Percentiles rank a stretch among this genome's conserved stretches.
These are phyloP conservation scores for Aphidius colemani DNA, from an alignment of 2,888 invertebrate genomes.

Conservation along the genomic window DNA sequence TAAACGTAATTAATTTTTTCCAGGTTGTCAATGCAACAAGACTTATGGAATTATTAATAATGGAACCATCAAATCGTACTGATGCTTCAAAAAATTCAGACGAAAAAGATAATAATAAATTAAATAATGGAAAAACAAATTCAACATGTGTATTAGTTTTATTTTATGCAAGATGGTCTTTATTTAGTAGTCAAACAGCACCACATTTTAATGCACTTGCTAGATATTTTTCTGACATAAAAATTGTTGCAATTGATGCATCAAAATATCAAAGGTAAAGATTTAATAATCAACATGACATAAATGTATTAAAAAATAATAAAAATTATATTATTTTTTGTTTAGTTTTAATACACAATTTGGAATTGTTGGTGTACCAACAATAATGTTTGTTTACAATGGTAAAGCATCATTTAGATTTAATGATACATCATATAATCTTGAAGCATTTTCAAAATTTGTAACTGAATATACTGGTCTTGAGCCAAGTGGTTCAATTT, in stretches of 20 bases:
- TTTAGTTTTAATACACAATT: slow-evolving; percentile 83
- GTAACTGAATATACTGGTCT: slow-evolving; percentile 77
- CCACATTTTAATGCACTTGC: slow-evolving; percentile 90
- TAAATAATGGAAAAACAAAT: slow-evolving; percentile 60
- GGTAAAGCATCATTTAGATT: slow-evolving; percentile 84
- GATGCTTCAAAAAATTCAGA: slow-evolving; percentile 40
- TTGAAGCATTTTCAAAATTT: slow-evolving; percentile 80
- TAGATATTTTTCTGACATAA: slow-evolving; percentile 82
- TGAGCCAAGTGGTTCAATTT: slow-evolving; percentile 66
- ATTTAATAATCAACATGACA: slow-evolving; percentile 10
- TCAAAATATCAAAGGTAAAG: slow-evolving; percentile 72
- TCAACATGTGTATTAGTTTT: slow-evolving; percentile 78
- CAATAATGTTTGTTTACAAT: slow-evolving; percentile 86
- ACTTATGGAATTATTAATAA: slow-evolving; percentile 70
- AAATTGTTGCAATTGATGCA: slow-evolving; percentile 89
- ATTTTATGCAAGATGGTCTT: slow-evolving; percentile 89
- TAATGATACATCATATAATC: slow-evolving; percentile 79
- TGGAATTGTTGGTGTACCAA: slow-evolving; percentile 89
- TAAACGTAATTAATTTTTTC: slow-evolving; percentile 12
- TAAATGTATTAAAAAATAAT: background rate
- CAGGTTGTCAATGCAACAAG: slow-evolving; percentile 74
- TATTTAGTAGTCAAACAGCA: slow-evolving; percentile 88
- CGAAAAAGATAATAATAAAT: background rate
- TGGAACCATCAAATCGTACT: slow-evolving; percentile 68
- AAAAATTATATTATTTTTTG: slow-evolving; percentile 3